phyloP scores from a whole-genome alignment of 2,113 vertebrate species.

The Pseudorasbora parva region DNA sequence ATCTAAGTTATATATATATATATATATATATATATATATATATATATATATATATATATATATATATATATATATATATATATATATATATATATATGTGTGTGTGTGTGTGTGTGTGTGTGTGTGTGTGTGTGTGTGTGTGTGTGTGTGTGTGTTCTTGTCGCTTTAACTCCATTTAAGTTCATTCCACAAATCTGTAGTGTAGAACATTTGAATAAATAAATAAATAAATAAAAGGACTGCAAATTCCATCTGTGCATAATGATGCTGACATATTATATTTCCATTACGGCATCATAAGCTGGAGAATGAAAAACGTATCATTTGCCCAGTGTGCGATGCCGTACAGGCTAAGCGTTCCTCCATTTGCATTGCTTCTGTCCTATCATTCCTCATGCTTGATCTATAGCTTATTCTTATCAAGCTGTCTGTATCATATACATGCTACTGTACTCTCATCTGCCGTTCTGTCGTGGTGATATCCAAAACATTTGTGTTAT shows the following conservation, averaged over 20 bases:
- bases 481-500: neutral
- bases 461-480: conserved; percentile 22
- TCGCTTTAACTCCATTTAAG: neutral
- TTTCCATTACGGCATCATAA: neutral
- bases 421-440: conserved; percentile 13
- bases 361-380: conserved; percentile 12
- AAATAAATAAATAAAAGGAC: too few species aligned
- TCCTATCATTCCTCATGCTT: conserved; percentile 16
- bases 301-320: neutral
- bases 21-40: too few species aligned
- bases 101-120: too few species aligned
- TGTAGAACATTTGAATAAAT: too few species aligned
- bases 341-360: neutral
- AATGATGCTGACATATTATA: neutral
- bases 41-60: too few species aligned
- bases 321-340: neutral
- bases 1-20: too few species aligned
- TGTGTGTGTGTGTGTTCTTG: too few species aligned
- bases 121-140: too few species aligned
- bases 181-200: neutral
- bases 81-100: too few species aligned
- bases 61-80: too few species aligned
- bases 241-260: neutral
- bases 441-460: conserved; percentile 10
- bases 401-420: neutral